Percentiles rank a stretch among this genome's conserved stretches.
These are phyloP conservation scores for Ailuropoda melanoleuca DNA, from an alignment of 2,113 vertebrate genomes.

Conservation along the genomic window DNA sequence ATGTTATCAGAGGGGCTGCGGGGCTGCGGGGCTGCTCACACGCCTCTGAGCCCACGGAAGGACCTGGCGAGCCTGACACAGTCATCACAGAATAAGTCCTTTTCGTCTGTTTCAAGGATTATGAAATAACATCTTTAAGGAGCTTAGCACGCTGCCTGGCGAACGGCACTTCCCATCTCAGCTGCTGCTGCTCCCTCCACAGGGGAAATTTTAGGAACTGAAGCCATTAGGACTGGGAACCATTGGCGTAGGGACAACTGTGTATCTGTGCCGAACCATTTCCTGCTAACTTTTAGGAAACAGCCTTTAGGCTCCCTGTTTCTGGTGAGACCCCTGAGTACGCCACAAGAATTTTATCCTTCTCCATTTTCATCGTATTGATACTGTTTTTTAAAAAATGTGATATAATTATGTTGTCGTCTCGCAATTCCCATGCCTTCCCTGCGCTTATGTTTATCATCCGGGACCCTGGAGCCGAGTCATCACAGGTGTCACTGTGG, in stretches of 20 bases:
- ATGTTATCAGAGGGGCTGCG: neutral
- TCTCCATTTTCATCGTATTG: neutral
- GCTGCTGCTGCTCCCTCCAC: neutral
- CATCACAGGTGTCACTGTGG: neutral
- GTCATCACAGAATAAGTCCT: neutral
- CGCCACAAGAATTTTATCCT: neutral
- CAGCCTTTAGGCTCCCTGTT: neutral
- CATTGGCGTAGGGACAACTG: neutral
- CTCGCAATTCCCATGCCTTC: accelerated
- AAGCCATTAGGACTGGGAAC: neutral
- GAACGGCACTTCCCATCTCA: neutral
- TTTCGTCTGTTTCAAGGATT: neutral
- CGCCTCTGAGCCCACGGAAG: neutral
- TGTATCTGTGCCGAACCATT: neutral
- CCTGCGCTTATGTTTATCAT: neutral
- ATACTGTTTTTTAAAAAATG: neutral
- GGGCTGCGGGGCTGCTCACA: neutral
- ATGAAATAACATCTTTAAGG: neutral
- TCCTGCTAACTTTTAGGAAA: neutral
- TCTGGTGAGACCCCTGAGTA: neutral
- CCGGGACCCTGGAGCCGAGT: neutral
- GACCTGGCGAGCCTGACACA: accelerated
- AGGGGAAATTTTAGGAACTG: neutral
- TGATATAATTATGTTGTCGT: neutral
- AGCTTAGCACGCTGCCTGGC: neutral